These are phyloP conservation scores for Dromas ardeola DNA, from an alignment of 2,113 vertebrate species.

Conservation along the genomic window DNA sequence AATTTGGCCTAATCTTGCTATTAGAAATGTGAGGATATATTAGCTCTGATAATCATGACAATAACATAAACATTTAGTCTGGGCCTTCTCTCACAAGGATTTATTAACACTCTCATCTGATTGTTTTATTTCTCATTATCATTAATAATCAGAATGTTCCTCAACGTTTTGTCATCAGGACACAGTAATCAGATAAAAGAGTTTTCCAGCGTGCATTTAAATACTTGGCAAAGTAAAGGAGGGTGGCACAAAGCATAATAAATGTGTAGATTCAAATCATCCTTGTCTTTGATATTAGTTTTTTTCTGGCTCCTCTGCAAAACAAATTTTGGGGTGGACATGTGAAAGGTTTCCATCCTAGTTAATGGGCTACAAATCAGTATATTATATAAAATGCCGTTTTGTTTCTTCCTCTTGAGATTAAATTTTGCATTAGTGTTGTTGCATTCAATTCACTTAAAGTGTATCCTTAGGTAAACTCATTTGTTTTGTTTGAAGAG, in stretches of 20 bases:
- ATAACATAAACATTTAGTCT: not conserved
- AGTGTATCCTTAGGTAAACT: not conserved
- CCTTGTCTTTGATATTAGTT: not conserved
- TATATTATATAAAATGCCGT: not conserved
- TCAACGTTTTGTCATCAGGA: not conserved
- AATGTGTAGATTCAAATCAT: not conserved
- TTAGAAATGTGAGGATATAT: not conserved
- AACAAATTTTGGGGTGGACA: not conserved
- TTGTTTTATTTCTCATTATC: not conserved
- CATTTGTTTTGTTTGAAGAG: not conserved
- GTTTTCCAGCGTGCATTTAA: not conserved
- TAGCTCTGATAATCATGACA: not conserved
- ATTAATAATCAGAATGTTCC: not conserved
- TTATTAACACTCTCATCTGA: not conserved
- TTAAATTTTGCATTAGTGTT: not conserved
- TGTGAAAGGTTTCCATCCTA: not conserved
- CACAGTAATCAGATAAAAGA: not conserved
- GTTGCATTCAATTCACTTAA: not conserved
- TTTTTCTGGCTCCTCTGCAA: not conserved
- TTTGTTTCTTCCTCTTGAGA: not conserved
- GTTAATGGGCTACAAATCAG: not conserved
- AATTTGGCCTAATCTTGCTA: not conserved
- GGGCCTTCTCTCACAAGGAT: not conserved
- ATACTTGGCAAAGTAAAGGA: not conserved
- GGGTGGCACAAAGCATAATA: not conserved